Conservation (phyloP, 2,113 vertebrate species). For the Athene noctua region DNA sequence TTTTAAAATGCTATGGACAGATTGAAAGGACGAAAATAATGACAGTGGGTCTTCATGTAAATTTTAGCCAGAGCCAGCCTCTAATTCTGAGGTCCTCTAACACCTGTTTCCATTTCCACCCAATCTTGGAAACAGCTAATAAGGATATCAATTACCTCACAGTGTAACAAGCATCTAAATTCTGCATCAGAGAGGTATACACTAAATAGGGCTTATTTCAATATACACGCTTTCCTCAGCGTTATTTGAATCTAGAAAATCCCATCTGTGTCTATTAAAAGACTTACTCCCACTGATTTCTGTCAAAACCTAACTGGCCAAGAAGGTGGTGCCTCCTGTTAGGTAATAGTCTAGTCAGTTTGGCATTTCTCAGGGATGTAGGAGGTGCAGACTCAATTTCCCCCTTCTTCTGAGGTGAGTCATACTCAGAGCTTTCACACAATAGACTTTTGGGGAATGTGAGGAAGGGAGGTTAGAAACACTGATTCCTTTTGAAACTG, state of each 20-base stretch:
- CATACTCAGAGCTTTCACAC: not conserved
- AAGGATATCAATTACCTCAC: not conserved
- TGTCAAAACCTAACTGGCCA: not conserved
- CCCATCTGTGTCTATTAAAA: not conserved
- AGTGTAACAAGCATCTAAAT: not conserved
- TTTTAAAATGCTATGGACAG: not conserved
- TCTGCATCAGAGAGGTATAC: not conserved
- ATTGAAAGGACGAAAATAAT: not conserved
- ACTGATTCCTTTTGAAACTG: not conserved
- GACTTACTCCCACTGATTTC: not conserved
- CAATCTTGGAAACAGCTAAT: not conserved
- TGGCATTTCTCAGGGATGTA: not conserved
- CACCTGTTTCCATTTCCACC: not conserved
- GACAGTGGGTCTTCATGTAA: not conserved
- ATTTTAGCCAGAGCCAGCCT: not conserved
- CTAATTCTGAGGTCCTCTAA: not conserved
- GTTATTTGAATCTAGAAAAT: not conserved
- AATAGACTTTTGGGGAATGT: not conserved
- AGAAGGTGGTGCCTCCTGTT: not conserved
- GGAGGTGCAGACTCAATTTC: not conserved
- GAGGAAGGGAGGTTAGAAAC: not conserved
- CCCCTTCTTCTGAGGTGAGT: not conserved
- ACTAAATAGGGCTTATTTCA: not conserved
- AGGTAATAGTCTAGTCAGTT: not conserved
- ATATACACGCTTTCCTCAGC: not conserved